Evolutionary conservation across 2,113 vertebrate genomes (phyloP).

Genomic region (Aptenodytes forsteri): DNA sequence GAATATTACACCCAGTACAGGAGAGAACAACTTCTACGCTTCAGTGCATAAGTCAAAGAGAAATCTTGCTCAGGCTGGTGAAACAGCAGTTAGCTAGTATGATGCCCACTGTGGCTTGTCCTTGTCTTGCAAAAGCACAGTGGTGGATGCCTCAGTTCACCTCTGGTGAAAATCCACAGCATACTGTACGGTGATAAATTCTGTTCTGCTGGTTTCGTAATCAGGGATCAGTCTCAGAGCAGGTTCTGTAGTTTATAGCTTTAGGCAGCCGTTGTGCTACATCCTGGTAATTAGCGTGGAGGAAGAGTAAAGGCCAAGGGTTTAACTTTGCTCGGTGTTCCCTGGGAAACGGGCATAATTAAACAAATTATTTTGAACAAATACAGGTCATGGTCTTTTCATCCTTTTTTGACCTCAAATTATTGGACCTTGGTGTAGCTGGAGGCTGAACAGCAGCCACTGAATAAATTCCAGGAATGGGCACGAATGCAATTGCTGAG

Average conservation of each 20-base stretch:
- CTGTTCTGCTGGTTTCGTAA: neutral
- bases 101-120: neutral
- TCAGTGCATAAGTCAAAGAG: neutral
- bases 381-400: neutral
- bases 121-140: neutral
- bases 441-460: neutral
- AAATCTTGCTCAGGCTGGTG: neutral
- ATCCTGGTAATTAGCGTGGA: slow-evolving; percentile 9
- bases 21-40: neutral
- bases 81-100: neutral
- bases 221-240: neutral
- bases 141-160: neutral
- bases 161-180: neutral
- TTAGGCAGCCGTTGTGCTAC: neutral
- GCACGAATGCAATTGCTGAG: neutral
- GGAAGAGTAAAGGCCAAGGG: neutral
- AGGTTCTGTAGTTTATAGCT: slow-evolving; percentile 1
- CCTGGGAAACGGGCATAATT: neutral
- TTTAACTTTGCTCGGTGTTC: neutral
- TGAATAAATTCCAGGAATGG: neutral
- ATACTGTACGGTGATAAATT: neutral
- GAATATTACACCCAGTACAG: neutral
- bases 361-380: neutral
- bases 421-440: neutral
- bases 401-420: neutral